Conservation (phyloP, 2,888 invertebrate genomes). For the Phaedon cochleariae region DNA sequence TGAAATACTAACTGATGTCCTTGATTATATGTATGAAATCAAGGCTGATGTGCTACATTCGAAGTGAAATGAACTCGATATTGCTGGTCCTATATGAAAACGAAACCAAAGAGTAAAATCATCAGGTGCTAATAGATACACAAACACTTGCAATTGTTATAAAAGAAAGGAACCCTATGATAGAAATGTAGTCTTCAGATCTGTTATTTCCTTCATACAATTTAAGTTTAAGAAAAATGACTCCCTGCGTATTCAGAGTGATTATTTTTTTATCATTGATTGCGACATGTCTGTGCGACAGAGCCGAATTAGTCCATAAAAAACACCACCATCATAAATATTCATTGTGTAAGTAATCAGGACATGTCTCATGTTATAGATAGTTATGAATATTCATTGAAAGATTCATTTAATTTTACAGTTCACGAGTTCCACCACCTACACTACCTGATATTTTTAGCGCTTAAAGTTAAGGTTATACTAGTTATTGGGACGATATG, state of each 20-base stretch:
- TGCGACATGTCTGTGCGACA: conserved; percentile 33
- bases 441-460: conserved; percentile 55
- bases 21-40: too few species aligned
- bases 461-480: conserved; percentile 56
- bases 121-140: background rate
- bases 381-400: background rate
- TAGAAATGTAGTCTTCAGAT: background rate
- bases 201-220: background rate
- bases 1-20: too few species aligned
- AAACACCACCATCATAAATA: conserved; percentile 30
- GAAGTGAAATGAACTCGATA: background rate
- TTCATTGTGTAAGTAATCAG: conserved; percentile 32
- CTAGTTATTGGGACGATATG: conserved; percentile 55
- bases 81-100: background rate
- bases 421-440: conserved; percentile 53
- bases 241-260: background rate
- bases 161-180: background rate
- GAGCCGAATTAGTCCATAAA: conserved; percentile 10
- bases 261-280: conserved; percentile 18
- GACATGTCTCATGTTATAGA: background rate
- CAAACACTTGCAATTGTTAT: background rate
- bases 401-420: conserved; percentile 36
- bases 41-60: background rate
- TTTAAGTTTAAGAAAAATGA: background rate
- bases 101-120: background rate